Evolutionary conservation across 2,888 invertebrate species (phyloP).

Genomic region (Netelia melanura): DNA sequence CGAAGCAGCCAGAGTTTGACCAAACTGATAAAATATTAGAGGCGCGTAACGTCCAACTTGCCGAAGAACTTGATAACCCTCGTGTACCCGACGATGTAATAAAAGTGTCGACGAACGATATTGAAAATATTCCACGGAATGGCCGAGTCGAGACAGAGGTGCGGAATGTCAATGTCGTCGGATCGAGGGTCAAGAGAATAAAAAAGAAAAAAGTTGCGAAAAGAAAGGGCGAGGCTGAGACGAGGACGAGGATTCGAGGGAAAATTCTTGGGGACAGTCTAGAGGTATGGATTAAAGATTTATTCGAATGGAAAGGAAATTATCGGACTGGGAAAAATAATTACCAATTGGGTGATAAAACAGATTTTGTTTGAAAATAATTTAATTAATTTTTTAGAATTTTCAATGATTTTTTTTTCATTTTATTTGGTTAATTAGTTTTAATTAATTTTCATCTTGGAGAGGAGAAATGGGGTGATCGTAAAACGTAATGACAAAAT

Average conservation of each 20-base stretch:
- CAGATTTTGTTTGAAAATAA: neutral
- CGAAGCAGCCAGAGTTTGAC: slow-evolving; percentile 26
- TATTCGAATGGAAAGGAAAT: neutral
- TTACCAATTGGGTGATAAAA: neutral
- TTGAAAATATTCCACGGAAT: slow-evolving; percentile 11
- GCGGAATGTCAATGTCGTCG: slow-evolving; percentile 9
- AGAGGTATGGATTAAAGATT: slow-evolving; percentile 42
- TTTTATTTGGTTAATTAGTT: neutral
- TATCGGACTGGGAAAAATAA: neutral
- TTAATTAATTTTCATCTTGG: neutral
- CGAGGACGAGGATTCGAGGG: neutral
- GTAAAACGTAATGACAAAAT: neutral
- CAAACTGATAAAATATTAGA: slow-evolving; percentile 49
- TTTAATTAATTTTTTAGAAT: neutral
- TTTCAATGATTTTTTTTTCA: neutral
- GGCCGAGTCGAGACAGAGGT: neutral
- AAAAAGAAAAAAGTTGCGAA: slow-evolving; percentile 14
- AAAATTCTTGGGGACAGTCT: slow-evolving; percentile 27
- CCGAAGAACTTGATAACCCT: slow-evolving; percentile 25
- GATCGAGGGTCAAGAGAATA: neutral
- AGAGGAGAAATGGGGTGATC: neutral
- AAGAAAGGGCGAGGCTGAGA: neutral
- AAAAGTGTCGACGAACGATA: slow-evolving; percentile 14
- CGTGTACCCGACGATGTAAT: neutral
- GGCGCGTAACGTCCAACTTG: slow-evolving; percentile 19